Percentiles rank a stretch among this genome's conserved stretches.
Evolutionary conservation across 1,140 invertebrate genomes (phyloP).

Genomic region (Lordiphosa clarofinis): DNA sequence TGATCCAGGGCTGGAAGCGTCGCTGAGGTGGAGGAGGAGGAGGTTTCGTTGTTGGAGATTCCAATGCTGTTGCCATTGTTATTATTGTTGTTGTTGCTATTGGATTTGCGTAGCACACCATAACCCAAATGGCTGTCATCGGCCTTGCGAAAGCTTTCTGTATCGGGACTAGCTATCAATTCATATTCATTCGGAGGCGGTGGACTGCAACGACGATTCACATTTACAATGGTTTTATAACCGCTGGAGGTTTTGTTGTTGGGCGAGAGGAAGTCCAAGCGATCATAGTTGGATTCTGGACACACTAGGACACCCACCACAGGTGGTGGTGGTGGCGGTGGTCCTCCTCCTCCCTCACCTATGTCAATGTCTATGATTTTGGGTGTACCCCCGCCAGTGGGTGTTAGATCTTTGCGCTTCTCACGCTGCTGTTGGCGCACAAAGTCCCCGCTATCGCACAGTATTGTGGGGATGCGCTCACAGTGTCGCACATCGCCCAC

Average conservation of each 20-base stretch:
- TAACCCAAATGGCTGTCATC: constrained; percentile 90
- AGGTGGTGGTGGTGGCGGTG: background rate
- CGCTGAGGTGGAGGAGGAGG: constrained; percentile 5
- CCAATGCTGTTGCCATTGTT: no score
- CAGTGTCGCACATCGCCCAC: constrained; percentile 86
- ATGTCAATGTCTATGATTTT: constrained; percentile 74
- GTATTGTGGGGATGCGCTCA: constrained; percentile 78
- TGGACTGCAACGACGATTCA: constrained; percentile 67
- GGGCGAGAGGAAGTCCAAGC: constrained; percentile 88
- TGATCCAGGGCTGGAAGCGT: constrained; percentile 80
- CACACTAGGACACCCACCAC: constrained; percentile 7
- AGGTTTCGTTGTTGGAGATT: constrained; percentile 1
- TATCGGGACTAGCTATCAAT: constrained; percentile 77
- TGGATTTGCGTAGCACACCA: constrained; percentile 87
- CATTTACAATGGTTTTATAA: constrained; percentile 83
- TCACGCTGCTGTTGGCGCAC: constrained; percentile 74
- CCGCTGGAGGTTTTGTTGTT: constrained; percentile 85
- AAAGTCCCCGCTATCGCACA: constrained; percentile 71
- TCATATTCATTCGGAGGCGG: constrained; percentile 72
- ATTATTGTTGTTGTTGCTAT: constrained; percentile 63
- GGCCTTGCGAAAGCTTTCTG: constrained; percentile 84
- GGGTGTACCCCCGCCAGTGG: constrained; percentile 37
- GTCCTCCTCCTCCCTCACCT: constrained; percentile 39
- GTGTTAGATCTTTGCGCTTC: constrained; percentile 63
- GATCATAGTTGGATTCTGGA: constrained; percentile 85